Evolutionary conservation across 2,113 vertebrate genomes (phyloP), one percentile per base, ranked within the genome.

Genomic region (Capreolus pygargus): DNA sequence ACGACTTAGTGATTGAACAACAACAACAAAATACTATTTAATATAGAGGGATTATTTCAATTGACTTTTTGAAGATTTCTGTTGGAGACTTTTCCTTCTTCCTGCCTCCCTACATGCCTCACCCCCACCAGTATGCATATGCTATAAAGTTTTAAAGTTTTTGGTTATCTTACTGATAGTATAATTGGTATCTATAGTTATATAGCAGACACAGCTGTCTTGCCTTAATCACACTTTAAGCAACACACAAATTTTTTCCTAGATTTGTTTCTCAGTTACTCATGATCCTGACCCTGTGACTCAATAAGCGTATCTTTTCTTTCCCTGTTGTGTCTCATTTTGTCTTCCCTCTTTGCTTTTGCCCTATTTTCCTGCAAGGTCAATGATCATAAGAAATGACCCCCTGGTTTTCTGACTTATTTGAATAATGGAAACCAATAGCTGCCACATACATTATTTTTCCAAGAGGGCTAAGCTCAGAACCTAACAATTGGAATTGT

Each of bases 321-420:
- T 43, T 67, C n/a, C 84, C 39, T 9, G 0, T 36, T 1, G 36
- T 30, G 47, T 82, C 60, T 83, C 33, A 30, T 54, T 78, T 28
- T 23, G 33, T 81, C 55, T 89, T 84, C 50, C 27, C 12, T 13
- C 52, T 43, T 0, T 33, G 58, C 70, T 85, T 36, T 55, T 86
- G n/a, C 47, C 89, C 76, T 52, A 60, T 55, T 98, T 92, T 81
- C 67, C 36, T 33, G 17, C 30, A 82, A 85, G 84, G 30, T 43
- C 36, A 50, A 54, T 70, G 13, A 15, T 96, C 64, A 81, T n/a
- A 82, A 47, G 96, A 79, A 97, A 97, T 74, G 47, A 43, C 36
- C 47, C 95, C 88, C 97, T 91, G 50, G 97, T 98, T 98, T 98
- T 98, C 98, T 98, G 97, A 98, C 98, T 98, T 98, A 64, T 97